Evolutionary conservation across 1,140 invertebrate species (phyloP), one percentile per base, ranked within the genome.

Genomic region (Andricus grossulariae): DNA sequence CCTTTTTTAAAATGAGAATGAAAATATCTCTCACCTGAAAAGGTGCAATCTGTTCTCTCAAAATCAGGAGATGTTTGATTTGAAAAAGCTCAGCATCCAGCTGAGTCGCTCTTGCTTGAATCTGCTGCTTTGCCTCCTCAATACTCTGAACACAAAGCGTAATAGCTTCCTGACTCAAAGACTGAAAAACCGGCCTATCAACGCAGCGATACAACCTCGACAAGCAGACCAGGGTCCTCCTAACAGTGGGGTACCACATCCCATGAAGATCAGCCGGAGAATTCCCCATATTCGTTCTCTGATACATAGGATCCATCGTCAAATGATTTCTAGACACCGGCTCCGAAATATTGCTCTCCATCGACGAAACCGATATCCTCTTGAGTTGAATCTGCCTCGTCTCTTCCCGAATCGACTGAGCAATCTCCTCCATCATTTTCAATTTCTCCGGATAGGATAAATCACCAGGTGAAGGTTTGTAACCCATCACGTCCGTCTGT

Each of bases 231-330:
- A 99, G 90, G 0, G 98, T 99, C 71, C 99, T 92, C 16, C 98
- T 93, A 0, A 99, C 97, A 0, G 97, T 98, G 0, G 99, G 99
- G 92, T 99, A 99, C 99, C 99, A 99, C 98, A 99, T 99, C 1
- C 98, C 99, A 91, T 99, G 99, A 11, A 99, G 92, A 93, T 99
- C 98, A 25, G 98, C 98, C 0, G 98, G 97, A 0, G 97, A 98
- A 85, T 94, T 94, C 0, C 80, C 83, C 73, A 87, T 85, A 16
- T 85, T 80, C 0, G 83, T 82, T 74, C 86, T 84, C 1, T 89
- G 87, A 49, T 88, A 86, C 19, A 89, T 85, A 3, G 87, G 86
- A 77, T 91, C 90, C n/a, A 90, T 89, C 7, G 76, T 76, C 57
- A 90, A 82, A 76, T 90, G 89, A 79, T 80, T 90, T 50, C 89